These are phyloP conservation scores for Coccyzus lansbergi DNA, from an alignment of 2,797 vertebrate genomes.

Conservation along the genomic window DNA sequence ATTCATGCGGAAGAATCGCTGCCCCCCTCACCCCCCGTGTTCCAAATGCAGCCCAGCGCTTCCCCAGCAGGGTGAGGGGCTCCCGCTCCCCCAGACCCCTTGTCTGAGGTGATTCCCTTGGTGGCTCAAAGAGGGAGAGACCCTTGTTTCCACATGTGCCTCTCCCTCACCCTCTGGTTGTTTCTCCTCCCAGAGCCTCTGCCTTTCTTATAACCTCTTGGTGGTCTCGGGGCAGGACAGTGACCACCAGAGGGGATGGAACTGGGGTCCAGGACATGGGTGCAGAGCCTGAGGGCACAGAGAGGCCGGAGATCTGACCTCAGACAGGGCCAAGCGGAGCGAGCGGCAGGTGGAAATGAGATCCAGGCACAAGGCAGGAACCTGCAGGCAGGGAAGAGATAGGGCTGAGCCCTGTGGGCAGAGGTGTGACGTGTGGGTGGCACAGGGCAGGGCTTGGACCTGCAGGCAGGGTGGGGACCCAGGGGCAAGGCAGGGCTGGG, in stretches of 20 bases:
- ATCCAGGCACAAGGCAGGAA: neutral
- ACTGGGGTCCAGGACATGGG: neutral
- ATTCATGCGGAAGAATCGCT: slow-evolving; percentile 78
- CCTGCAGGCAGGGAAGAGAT: neutral
- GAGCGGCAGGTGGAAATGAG: neutral
- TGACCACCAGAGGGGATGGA: neutral
- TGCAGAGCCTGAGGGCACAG: neutral
- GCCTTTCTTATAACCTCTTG: neutral
- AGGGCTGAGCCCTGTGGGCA: neutral
- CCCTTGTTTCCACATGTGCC: slow-evolving; percentile 53
- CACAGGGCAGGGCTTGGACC: slow-evolving; percentile 11
- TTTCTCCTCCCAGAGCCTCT: neutral
- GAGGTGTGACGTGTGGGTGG: neutral
- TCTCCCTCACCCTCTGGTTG: neutral
- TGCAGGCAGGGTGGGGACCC: neutral
- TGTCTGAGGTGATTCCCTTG: neutral
- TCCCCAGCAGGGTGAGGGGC: slow-evolving; percentile 63
- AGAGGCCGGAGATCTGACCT: accelerated
- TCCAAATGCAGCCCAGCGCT: slow-evolving; percentile 6
- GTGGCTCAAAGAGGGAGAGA: slow-evolving; percentile 5
- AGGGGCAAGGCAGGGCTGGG: neutral
- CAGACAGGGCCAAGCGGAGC: neutral
- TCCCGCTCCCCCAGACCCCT: slow-evolving; percentile 28
- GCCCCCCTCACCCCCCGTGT: neutral
- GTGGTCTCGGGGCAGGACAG: neutral